Base-by-base conservation (phyloP, 1,140 invertebrate genomes). In the Armadillidium nasatum region DNA sequence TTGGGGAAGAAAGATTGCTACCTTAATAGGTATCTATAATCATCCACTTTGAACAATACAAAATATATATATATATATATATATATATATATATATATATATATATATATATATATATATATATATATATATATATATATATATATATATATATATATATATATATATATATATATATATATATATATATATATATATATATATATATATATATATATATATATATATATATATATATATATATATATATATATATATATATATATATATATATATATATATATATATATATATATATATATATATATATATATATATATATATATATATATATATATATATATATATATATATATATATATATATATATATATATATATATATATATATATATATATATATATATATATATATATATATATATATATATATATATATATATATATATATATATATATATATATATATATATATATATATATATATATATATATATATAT, bases 141-240 rank as follows among this genome's bases (percentile, higher is more conserved):
- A 33, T 33, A 33, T 33, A 33, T 33, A 33, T 33, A n/a, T 33
- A 33, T 21, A 66, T 21, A 66, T 21, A 66, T 21, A 66, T 21
- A 66, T 3, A 1, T 33, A 33, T 33, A 33, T 33, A n/a, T 21
- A 66, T 21, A 66, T 66, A 7, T 66, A 66, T 66, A 66, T 66
- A 66, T 66, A 3, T 3, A 3, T 66, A 66, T 66, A 66, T 66
- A 66, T 66, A 66, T 66, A 66, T 66, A 66, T 66, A 66, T 54
- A 66, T 66, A 66, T 66, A 66, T 66, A 66, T 66, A 66, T 66
- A 66, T 66, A 68, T 66, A 68, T 68, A 68, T 68, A 68, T 68
- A 68, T 68, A 15, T 15, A 68, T 68, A 68, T 68, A 0, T 15
- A 68, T n/a, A 33, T 33, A 33, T 33, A 33, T 33, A 33, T 33